Conservation (phyloP, 2,797 vertebrate genomes). For the Austrolebias charrua region DNA sequence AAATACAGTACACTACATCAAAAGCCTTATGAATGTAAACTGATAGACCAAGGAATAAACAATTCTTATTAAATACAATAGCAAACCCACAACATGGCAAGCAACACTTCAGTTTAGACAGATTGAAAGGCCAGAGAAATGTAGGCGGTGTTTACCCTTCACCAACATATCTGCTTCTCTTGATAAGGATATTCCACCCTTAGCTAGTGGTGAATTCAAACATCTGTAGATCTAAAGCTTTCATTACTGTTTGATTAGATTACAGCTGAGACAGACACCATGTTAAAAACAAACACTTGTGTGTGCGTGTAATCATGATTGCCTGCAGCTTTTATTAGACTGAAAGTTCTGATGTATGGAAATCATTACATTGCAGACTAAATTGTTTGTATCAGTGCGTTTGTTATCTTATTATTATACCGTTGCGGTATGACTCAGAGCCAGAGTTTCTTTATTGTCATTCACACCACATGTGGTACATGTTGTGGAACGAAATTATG, state of each 20-base stretch:
- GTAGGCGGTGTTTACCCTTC: conserved; percentile 44
- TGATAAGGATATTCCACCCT: conserved; percentile 38
- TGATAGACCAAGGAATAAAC: conserved; percentile 43
- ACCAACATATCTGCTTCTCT: conserved; percentile 32
- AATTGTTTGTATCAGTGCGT: background rate
- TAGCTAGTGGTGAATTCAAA: conserved; percentile 28
- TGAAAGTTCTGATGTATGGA: conserved; percentile 28
- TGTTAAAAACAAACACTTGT: conserved; percentile 42
- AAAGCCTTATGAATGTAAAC: conserved; percentile 35
- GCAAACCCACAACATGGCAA: conserved; percentile 34
- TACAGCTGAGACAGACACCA: conserved; percentile 22
- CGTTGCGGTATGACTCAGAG: no score
- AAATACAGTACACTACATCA: conserved; percentile 17
- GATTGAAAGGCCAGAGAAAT: conserved; percentile 30
- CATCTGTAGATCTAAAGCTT: conserved; percentile 17
- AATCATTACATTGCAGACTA: conserved; percentile 28
- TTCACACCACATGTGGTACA: no score
- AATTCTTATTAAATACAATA: conserved; percentile 46
- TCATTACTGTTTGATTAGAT: conserved; percentile 34
- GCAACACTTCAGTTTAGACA: conserved; percentile 12
- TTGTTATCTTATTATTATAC: no score
- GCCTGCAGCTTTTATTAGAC: conserved; percentile 29
- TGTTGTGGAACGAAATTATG: no score
- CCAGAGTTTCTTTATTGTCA: no score
- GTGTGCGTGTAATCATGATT: conserved; percentile 32